phyloP scores from a whole-genome alignment of 2,888 invertebrate genomes.

The Caenorhabditis plicata region DNA sequence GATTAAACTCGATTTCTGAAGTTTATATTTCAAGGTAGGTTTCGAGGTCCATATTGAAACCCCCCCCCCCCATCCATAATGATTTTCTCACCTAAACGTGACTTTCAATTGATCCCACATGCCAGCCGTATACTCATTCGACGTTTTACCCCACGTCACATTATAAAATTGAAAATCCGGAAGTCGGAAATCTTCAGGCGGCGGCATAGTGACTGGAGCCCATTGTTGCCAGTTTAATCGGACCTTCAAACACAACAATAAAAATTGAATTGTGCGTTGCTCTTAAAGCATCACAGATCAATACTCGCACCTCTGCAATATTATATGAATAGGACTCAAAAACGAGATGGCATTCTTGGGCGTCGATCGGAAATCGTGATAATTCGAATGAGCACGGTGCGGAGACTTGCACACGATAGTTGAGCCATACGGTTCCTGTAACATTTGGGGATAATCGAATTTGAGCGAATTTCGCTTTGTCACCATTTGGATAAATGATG shows the following conservation, averaged over 20 bases:
- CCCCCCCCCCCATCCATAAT: background rate
- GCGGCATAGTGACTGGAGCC: slow-evolving; percentile 63
- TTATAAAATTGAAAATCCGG: slow-evolving; percentile 64
- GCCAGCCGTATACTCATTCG: slow-evolving; percentile 58
- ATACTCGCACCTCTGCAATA: slow-evolving; percentile 57
- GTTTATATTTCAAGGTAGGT: too few relatives aligned
- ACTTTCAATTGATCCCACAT: slow-evolving; percentile 65
- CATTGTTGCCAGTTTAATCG: slow-evolving; percentile 60
- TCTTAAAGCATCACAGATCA: too few relatives aligned
- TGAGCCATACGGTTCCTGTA: slow-evolving; percentile 63
- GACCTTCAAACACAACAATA: slow-evolving; percentile 25
- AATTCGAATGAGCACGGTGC: slow-evolving; percentile 61
- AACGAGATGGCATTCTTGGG: slow-evolving; percentile 60
- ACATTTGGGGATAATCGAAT: background rate
- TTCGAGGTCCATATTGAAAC: background rate
- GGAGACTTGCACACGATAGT: slow-evolving; percentile 63
- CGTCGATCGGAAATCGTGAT: slow-evolving; percentile 60
- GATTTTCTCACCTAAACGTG: slow-evolving; percentile 49
- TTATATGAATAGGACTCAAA: slow-evolving; percentile 65
- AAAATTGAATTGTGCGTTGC: background rate
- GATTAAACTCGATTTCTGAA: too few relatives aligned
- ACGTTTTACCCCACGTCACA: slow-evolving; percentile 55
- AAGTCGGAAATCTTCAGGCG: slow-evolving; percentile 51
- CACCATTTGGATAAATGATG: slow-evolving; percentile 65
- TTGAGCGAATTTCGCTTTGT: too few relatives aligned